Percentiles rank a stretch among this genome's conserved stretches.
Evolutionary conservation across 2,797 vertebrate species (phyloP).

Genomic region (Sphenodon punctatus): DNA sequence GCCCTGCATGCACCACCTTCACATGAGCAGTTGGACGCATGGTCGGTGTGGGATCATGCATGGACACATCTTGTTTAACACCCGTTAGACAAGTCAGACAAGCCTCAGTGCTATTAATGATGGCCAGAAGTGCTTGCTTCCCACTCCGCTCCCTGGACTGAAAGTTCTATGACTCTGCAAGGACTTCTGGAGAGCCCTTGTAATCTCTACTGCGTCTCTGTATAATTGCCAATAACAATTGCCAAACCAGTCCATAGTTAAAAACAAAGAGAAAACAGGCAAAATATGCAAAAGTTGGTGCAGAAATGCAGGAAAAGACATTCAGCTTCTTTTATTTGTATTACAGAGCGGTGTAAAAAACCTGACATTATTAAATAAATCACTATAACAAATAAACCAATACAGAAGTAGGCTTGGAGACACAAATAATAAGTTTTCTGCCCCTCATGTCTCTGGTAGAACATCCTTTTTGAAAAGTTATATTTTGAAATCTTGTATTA

Average conservation of each 20-base stretch:
- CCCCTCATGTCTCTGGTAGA: not conserved
- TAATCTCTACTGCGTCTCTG: not conserved
- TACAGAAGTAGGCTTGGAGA: not conserved
- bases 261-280: not conserved
- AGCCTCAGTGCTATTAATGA: not conserved
- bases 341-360: not conserved
- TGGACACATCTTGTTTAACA: too few species aligned
- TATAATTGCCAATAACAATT: not conserved
- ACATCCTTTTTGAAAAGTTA: not conserved
- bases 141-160: too few species aligned
- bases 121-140: not conserved
- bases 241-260: not conserved
- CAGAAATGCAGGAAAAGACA: not conserved
- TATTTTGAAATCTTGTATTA: not conserved
- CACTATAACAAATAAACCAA: not conserved
- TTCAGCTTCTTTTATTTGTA: not conserved
- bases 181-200: too few species aligned
- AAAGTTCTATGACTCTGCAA: too few species aligned
- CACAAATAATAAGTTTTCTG: not conserved
- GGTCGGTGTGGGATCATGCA: too few species aligned
- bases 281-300: not conserved
- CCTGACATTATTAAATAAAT: not conserved
- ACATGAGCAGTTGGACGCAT: too few species aligned
- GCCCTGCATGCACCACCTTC: too few species aligned
- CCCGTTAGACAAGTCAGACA: not conserved